A percentile compares a stretch with the other conserved stretches of the same genome.
Evolutionary conservation across 2,113 vertebrate species (phyloP).

Genomic region (Carettochelys insculpta): DNA sequence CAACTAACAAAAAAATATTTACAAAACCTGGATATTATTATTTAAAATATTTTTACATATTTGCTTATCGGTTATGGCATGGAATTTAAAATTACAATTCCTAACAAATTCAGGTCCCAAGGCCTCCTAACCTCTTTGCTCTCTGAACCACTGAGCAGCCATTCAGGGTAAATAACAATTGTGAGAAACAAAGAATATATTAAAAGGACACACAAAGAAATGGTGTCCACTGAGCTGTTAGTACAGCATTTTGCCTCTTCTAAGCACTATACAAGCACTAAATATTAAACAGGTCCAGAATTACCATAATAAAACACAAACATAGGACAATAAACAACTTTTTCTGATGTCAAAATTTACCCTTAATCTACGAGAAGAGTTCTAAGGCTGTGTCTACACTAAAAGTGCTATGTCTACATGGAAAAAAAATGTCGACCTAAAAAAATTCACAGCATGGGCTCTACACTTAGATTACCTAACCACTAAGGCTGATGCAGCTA

Average conservation of each 20-base stretch:
- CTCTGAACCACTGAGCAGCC: background rate
- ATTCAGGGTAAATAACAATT: background rate
- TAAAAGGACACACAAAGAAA: background rate
- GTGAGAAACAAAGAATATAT: background rate
- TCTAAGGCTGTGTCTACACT: background rate
- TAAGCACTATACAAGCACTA: background rate
- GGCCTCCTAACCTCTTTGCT: accelerated
- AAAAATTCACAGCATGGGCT: background rate
- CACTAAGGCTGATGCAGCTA: background rate
- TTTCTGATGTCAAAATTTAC: background rate
- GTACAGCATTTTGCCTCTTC: background rate
- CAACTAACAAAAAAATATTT: background rate
- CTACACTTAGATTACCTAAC: background rate
- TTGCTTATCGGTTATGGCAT: background rate
- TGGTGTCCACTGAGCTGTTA: background rate
- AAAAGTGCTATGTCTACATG: background rate
- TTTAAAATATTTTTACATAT: background rate
- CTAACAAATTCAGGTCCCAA: background rate
- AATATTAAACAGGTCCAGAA: background rate
- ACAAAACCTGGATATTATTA: background rate
- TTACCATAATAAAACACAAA: background rate
- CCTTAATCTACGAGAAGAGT: background rate
- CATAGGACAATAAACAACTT: background rate
- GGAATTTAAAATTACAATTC: accelerated
- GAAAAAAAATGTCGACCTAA: background rate